Base-by-base conservation (phyloP, 2,113 vertebrate species). In the Seriola rivoliana region DNA sequence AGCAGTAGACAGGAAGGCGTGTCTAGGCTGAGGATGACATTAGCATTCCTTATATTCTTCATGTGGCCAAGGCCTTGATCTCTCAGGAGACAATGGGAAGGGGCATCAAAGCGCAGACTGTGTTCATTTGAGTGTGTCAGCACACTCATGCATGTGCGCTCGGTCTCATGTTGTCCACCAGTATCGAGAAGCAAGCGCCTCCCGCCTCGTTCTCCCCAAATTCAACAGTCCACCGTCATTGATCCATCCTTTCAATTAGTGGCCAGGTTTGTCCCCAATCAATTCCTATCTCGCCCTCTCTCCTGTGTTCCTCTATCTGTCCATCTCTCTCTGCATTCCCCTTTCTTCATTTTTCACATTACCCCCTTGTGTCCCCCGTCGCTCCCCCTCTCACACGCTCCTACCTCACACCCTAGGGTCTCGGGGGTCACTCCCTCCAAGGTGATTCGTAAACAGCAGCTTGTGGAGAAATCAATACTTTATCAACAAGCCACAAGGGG, bases 401-500 rank as follows among this genome's bases (percentile, higher is more conserved):
- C 93, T 90, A 79, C 85, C 94, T 91, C 90, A 91, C 95, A 96
- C 95, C 96, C 96, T 96, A 93, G 96, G 97, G 97, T 97, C 97
- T 96, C 94, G 87, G 93, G 96, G 97, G 97, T 98, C 97, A 97
- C 95, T 96, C 95, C 96, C 96, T 97, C 97, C 98, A 97, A 98
- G 97, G 96, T 98, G 97, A 97, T 97, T 98, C 97, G 96, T 97
- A 97, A 98, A 98, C 97, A 98, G 96, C 79, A 78, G 80, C 91
- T 84, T 85, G 85, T 65, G 9, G 78, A 95, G 94, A 96, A 97
- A 99, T 99, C 98, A 97, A 99, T 99, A 98, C 97, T 98, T 98
- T 98, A 98, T 98, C 97, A 99, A 98, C 97, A 97, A 97, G 96
- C 97, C 97, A 90, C 88, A 84, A 97, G 97, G 96, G 97, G 97